Percentiles rank a stretch among this genome's conserved stretches.
These are phyloP conservation scores for Mayetiola destructor DNA, from an alignment of 2,888 invertebrate genomes.

Conservation along the genomic window DNA sequence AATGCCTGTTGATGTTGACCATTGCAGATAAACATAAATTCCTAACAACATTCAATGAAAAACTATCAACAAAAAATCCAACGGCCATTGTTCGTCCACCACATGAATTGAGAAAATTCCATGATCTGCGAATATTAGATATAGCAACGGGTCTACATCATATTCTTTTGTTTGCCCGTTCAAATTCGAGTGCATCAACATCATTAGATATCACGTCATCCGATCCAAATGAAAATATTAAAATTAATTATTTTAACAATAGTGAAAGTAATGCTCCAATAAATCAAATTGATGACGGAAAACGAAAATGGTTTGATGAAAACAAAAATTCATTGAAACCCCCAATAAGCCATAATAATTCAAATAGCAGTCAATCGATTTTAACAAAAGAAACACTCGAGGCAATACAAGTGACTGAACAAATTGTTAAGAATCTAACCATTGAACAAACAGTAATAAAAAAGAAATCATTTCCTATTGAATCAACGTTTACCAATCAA, in stretches of 20 bases:
- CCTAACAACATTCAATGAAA: conserved; percentile 13
- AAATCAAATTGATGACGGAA: background rate
- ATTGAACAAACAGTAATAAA: background rate
- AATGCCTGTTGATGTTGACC: too few relatives aligned
- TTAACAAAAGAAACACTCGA: background rate
- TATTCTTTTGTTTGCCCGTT: conserved; percentile 14
- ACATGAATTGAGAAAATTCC: conserved; percentile 15
- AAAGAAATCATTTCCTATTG: background rate
- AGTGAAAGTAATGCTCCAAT: background rate
- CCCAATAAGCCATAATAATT: too few relatives aligned
- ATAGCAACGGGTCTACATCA: conserved; percentile 14
- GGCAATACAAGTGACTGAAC: background rate
- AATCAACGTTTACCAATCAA: background rate
- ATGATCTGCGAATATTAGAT: conserved; percentile 12
- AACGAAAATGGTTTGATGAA: background rate
- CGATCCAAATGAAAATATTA: conserved; percentile 1
- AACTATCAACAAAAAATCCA: background rate
- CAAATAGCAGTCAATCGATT: background rate
- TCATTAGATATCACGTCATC: conserved; percentile 1
- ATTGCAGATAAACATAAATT: conserved; percentile 13
- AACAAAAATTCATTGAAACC: background rate
- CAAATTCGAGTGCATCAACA: background rate
- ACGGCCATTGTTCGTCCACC: background rate
- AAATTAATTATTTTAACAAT: background rate
- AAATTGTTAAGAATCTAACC: background rate